Conservation (phyloP, 2,888 invertebrate genomes). For the Chymomyza fuscimana region DNA sequence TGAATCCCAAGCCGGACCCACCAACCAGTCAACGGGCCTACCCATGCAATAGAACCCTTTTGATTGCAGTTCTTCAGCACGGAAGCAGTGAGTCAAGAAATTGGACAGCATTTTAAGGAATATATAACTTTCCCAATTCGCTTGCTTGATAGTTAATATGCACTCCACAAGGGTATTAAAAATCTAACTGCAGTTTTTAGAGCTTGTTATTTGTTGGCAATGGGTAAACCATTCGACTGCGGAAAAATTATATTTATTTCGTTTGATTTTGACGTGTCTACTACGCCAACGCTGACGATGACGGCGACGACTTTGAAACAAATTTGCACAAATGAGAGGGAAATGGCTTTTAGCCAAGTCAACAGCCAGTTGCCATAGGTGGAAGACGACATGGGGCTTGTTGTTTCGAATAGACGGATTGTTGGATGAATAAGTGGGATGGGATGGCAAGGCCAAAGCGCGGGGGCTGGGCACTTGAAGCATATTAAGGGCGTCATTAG, state of each 20-base stretch:
- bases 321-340: conserved; percentile 51
- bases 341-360: conserved; percentile 64
- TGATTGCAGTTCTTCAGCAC: too few relatives aligned
- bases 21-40: too few relatives aligned
- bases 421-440: neutral
- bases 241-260: conserved; percentile 38
- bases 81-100: too few relatives aligned
- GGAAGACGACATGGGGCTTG: neutral
- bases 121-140: too few relatives aligned
- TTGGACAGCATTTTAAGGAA: too few relatives aligned
- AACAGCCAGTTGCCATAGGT: conserved; percentile 36
- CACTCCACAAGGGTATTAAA: neutral
- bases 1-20: too few relatives aligned
- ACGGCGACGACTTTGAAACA: conserved; percentile 57
- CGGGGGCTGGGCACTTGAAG: conserved; percentile 48
- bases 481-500: conserved; percentile 78
- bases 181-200: neutral
- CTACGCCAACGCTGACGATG: conserved; percentile 29
- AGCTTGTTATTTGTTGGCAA: neutral
- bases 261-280: conserved; percentile 63
- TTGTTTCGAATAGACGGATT: too few relatives aligned
- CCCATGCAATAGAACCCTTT: too few relatives aligned
- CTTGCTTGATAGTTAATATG: neutral
- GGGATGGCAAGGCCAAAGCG: conserved; percentile 25
- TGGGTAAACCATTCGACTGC: conserved; percentile 10